Conservation (phyloP, 2,888 invertebrate species). For the Yponomeuta evonymella region DNA sequence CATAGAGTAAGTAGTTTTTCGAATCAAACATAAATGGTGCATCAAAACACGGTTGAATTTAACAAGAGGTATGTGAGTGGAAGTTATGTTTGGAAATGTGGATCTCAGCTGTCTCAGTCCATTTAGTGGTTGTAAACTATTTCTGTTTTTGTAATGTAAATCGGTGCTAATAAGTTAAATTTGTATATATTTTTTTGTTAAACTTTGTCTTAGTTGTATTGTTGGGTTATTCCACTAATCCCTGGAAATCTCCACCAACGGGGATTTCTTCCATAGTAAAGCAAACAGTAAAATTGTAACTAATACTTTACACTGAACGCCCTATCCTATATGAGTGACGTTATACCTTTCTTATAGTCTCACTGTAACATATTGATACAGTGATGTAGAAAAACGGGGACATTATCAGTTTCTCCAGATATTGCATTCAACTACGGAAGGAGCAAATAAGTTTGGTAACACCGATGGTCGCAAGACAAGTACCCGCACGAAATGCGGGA, state of each 20-base stretch:
- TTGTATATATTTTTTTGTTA: background rate
- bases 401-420: background rate
- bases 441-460: background rate
- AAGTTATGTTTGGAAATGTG: conserved; percentile 17
- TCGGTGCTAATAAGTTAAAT: conserved; percentile 11
- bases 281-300: no score
- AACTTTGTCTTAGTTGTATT: conserved; percentile 1
- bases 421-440: background rate
- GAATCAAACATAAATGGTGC: conserved; percentile 16
- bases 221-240: background rate
- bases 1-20: conserved; percentile 58
- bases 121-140: conserved; percentile 2
- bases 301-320: background rate
- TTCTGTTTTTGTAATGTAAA: background rate
- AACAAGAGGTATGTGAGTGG: background rate
- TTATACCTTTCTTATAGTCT: background rate
- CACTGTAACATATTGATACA: background rate
- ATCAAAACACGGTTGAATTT: conserved; percentile 5
- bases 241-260: background rate
- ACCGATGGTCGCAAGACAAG: background rate
- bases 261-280: no score
- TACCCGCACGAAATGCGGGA: background rate
- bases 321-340: background rate
- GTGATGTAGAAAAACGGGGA: background rate
- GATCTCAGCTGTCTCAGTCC: conserved; percentile 27